Base-by-base conservation (phyloP, 2,797 vertebrate genomes). In the Labeo calbasu region DNA sequence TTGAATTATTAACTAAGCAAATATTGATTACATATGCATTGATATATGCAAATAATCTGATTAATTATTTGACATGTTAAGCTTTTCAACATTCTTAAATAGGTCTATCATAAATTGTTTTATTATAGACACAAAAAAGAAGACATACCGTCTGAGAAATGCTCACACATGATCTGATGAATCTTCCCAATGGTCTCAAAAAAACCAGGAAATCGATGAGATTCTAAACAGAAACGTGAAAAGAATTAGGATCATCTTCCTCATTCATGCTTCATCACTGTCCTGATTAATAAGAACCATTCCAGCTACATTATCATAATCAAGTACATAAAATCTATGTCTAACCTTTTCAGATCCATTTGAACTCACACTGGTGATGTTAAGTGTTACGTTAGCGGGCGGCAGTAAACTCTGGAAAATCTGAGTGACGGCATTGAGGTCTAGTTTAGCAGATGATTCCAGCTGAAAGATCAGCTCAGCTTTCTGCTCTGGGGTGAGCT, bases 401-500 rank as follows among this genome's bases (percentile, higher is more conserved):
- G 79, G 59, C 11, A 79, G 50, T n/a, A 88, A 59, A 14, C 51
- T 86, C 14, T 28, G 9, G 40, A 87, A 23, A 51, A 65, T 66
- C 8, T 50, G 9, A 61, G 5, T 48, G 71, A 84, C 7, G 6
- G 11, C 23, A 1, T 6, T 1, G 19, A 40, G 13, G 50, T 40
- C 36, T 50, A 85, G 48, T 17, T 4, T 68, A 5, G 1, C 0
- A 55, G 15, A n/a, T 5, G n/a, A 9, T 19, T 69, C 71, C 4
- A 79, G 12, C 40, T 75, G n/a, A 25, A 85, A 84, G 8, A 86
- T 2, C 65, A 88, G 59, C 48, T 86, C 71, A 13, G 79, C 85
- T 81, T 57, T 86, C 55, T 86, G 85, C 40, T 83, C 85, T 21
- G 85, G 80, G 9, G 69, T 85, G 53, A 88, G 83, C 17, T 43